phyloP scores from a whole-genome alignment of 2,888 invertebrate species.

The Darwinula stevensoni region DNA sequence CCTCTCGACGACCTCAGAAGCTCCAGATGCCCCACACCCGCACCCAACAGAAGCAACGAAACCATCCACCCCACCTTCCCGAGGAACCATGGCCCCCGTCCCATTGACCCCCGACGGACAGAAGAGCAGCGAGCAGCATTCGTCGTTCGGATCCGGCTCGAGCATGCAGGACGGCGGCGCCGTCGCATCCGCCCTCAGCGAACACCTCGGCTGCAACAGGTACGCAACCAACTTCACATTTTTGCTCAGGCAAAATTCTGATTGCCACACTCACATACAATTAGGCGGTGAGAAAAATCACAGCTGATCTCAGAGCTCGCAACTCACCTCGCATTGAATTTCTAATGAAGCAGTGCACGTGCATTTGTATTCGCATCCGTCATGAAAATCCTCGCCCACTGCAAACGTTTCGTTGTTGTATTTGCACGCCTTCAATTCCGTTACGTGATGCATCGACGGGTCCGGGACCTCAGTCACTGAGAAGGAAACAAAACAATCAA shows the following conservation, averaged over 20 bases:
- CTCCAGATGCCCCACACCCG: too few relatives aligned
- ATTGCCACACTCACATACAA: too few relatives aligned
- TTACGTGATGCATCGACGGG: too few relatives aligned
- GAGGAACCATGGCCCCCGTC: too few relatives aligned
- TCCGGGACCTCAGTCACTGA: background rate
- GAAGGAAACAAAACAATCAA: too few relatives aligned
- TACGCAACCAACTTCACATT: too few relatives aligned
- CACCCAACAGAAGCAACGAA: too few relatives aligned
- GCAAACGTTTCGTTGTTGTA: constrained; percentile 13
- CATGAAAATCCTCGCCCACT: constrained; percentile 14
- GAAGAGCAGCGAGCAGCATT: background rate
- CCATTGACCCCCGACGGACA: background rate
- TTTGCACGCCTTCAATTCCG: constrained; percentile 12
- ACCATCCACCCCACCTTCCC: too few relatives aligned
- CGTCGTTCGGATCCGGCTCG: background rate
- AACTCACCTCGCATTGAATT: constrained; percentile 14
- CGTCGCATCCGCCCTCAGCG: constrained; percentile 11
- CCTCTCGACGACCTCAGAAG: too few relatives aligned
- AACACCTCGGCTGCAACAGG: constrained; percentile 10
- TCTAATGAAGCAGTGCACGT: constrained; percentile 14
- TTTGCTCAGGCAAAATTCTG: too few relatives aligned
- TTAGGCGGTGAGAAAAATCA: too few relatives aligned
- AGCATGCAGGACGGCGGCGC: constrained; percentile 7
- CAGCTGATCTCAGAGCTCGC: too few relatives aligned
- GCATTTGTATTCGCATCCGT: constrained; percentile 14